These are phyloP conservation scores for Macrosteles quadrilineatus DNA, from an alignment of 1,140 invertebrate genomes.

Conservation along the genomic window DNA sequence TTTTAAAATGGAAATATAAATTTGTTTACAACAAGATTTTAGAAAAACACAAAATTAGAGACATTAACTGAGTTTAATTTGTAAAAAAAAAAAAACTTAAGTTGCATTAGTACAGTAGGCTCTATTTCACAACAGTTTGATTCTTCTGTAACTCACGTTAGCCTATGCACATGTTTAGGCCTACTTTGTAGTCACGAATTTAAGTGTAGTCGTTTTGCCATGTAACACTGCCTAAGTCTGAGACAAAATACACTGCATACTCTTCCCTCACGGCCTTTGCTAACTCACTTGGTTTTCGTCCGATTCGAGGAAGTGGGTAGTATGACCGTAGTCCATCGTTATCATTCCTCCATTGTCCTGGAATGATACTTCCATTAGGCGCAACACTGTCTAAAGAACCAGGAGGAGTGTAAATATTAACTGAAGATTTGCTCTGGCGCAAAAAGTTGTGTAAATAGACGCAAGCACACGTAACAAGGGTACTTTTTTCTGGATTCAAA, in stretches of 20 bases:
- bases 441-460: slow-evolving; percentile 9
- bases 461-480: background rate
- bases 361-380: background rate
- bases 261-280: slow-evolving; percentile 12
- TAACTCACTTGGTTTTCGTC: slow-evolving; percentile 1
- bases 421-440: background rate
- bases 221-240: background rate
- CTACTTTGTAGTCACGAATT: no score
- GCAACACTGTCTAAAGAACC: slow-evolving; percentile 8
- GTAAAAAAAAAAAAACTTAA: no score
- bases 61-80: no score
- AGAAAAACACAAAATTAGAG: no score
- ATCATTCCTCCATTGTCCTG: background rate
- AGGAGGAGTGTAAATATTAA: background rate
- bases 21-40: no score
- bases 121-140: no score
- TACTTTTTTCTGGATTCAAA: background rate
- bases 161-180: no score
- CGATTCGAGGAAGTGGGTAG: background rate
- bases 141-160: no score
- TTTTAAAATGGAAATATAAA: no score
- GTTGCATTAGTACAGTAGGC: no score
- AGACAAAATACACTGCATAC: slow-evolving; percentile 7
- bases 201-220: background rate
- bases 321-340: background rate